These are phyloP conservation scores for Ecdyonurus torrentis DNA, from an alignment of 2,888 invertebrate genomes.

Conservation along the genomic window DNA sequence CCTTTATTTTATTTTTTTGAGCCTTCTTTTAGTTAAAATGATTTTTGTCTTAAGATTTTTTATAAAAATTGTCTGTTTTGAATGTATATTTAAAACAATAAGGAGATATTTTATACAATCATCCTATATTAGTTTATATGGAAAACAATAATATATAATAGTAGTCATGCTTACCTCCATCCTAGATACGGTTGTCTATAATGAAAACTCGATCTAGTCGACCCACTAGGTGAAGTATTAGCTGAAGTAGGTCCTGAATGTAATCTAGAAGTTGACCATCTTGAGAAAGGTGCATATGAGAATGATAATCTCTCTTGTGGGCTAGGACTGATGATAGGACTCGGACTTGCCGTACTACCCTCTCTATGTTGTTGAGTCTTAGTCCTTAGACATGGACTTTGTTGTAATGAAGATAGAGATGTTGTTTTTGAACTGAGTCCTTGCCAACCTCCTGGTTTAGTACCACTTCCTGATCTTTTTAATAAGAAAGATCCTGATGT, in stretches of 20 bases:
- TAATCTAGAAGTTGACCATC: slow-evolving; percentile 59
- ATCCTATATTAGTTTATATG: background rate
- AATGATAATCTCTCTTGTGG: slow-evolving; percentile 4
- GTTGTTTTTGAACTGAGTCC: slow-evolving; percentile 69
- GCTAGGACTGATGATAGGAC: slow-evolving; percentile 7
- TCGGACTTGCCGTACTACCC: background rate
- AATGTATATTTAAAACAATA: too few relatives aligned
- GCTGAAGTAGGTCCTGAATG: slow-evolving; percentile 37
- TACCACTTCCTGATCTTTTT: slow-evolving; percentile 49
- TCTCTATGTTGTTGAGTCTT: background rate
- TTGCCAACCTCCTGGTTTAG: slow-evolving; percentile 28
- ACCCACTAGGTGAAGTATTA: slow-evolving; percentile 19
- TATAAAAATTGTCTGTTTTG: too few relatives aligned
- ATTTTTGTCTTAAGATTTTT: too few relatives aligned
- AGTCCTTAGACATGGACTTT: background rate
- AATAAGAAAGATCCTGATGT: slow-evolving; percentile 65
- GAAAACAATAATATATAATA: too few relatives aligned
- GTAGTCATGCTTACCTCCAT: slow-evolving; percentile 69
- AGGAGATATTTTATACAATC: too few relatives aligned
- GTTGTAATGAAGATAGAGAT: slow-evolving; percentile 37
- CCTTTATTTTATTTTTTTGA: too few relatives aligned
- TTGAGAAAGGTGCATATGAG: slow-evolving; percentile 28
- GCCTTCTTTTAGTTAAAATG: too few relatives aligned
- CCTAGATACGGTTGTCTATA: slow-evolving; percentile 79
- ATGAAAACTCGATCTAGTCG: slow-evolving; percentile 54